Evolutionary conservation across 2,888 invertebrate species (phyloP), one percentile per base, ranked within the genome.

Genomic region (Coenonympha arcania): DNA sequence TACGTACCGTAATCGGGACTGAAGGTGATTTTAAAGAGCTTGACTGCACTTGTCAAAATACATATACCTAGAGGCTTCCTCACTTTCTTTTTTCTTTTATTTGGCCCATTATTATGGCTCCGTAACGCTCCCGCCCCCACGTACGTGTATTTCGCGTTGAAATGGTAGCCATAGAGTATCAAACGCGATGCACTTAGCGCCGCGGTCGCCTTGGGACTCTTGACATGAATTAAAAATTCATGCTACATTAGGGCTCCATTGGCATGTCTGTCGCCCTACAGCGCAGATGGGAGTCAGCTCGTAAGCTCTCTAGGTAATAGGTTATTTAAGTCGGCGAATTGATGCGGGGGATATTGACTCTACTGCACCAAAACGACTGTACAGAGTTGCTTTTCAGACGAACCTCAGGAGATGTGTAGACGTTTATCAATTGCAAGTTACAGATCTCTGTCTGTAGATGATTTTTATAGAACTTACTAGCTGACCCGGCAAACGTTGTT

Each of bases 161-260:
- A 50, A 55, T 55, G 52, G 43, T 34, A 26, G 33, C 22, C 33
- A 34, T 33, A 20, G 19, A 16, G 36, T 39, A 26, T 15, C 36
- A 47, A 41, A 6, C 28, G 28, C 37, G 42, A 34, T 44, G 37
- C 50, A 76, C 71, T 77, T 71, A 76, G 62, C 63, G 56, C 58
- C 60, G 58, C 60, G 58, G 69, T 63, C 68, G 66, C 62, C 63
- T 59, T 54, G 72, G 73, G 76, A 71, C 78, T 73, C 80, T 80
- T 79, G 80, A 80, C 80, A 75, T 75, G 77, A 78, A 82, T 83
- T 81, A 82, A 83, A 82, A 81, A 82, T 82, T 76, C 76, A 82
- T 68, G 73, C 62, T 70, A 75, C 80, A 82, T 82, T 80, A 80
- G 80, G 71, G 75, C 69, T 59, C 70, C 75, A 76, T 76, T 75